phyloP scores from a whole-genome alignment of 2,888 invertebrate genomes.

The Dysmachus trigonus region DNA sequence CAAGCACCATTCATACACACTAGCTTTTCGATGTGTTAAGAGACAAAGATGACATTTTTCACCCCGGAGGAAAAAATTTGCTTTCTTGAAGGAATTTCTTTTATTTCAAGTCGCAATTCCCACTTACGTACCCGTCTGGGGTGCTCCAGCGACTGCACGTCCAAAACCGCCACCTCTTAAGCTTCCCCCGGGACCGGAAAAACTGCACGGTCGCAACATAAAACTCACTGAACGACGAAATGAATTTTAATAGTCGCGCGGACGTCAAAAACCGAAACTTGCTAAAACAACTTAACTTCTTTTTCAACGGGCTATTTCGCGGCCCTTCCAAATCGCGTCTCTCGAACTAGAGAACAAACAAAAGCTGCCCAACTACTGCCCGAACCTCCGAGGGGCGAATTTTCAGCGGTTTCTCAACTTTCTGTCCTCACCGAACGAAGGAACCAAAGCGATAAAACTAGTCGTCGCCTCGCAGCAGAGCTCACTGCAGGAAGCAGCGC shows the following conservation, averaged over 20 bases:
- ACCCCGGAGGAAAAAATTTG: slow-evolving; percentile 3
- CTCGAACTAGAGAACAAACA: not conserved
- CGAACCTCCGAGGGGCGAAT: not conserved
- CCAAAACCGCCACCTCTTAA: not conserved
- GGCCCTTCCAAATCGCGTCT: not conserved
- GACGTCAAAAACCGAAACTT: too few relatives aligned
- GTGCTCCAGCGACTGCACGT: not conserved
- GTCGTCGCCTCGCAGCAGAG: not conserved
- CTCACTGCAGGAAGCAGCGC: slow-evolving; percentile 12
- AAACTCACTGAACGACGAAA: not conserved
- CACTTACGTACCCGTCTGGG: not conserved
- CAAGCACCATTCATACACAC: not conserved
- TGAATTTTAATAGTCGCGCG: not conserved
- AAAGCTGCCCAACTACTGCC: not conserved
- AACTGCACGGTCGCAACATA: not conserved
- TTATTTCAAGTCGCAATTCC: slow-evolving; percentile 16
- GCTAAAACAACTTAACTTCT: not conserved
- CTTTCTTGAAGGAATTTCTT: not conserved
- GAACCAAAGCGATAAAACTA: slow-evolving; percentile 29
- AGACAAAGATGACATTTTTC: slow-evolving; percentile 23
- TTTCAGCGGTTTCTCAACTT: not conserved
- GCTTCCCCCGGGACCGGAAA: not conserved
- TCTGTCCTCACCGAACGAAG: slow-evolving; percentile 13
- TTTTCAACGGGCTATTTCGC: not conserved
- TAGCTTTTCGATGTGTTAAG: not conserved